These are phyloP conservation scores for Pantherophis guttatus DNA, from an alignment of 2,113 vertebrate species.

Conservation along the genomic window DNA sequence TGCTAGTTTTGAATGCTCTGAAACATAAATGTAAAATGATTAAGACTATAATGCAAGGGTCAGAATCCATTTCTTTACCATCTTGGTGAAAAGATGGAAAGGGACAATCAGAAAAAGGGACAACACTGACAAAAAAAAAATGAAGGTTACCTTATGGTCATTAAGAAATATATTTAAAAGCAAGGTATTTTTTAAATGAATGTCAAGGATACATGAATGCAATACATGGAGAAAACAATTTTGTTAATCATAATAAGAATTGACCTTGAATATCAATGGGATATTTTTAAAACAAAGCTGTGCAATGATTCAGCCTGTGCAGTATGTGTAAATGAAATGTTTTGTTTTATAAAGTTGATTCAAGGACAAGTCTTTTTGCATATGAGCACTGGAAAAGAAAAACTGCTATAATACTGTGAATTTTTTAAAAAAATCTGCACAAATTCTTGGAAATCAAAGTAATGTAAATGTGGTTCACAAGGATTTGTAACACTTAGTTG, in stretches of 20 bases:
- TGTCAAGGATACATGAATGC: slow-evolving; percentile 45
- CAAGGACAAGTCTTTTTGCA: slow-evolving; percentile 49
- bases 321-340: slow-evolving; percentile 51
- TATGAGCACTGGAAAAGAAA: slow-evolving; percentile 40
- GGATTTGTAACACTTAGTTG: background rate
- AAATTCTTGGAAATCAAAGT: slow-evolving; percentile 18
- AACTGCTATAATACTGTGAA: background rate
- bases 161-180: slow-evolving; percentile 57
- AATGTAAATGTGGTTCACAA: background rate
- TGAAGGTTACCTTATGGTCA: slow-evolving; percentile 54
- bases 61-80: slow-evolving; percentile 40
- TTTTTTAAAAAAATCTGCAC: slow-evolving; percentile 32
- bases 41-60: slow-evolving; percentile 45
- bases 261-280: slow-evolving; percentile 60
- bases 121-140: slow-evolving; percentile 59
- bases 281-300: slow-evolving; percentile 65
- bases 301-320: slow-evolving; percentile 61
- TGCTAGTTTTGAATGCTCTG: slow-evolving; percentile 34
- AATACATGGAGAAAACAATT: slow-evolving; percentile 53
- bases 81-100: background rate
- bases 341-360: slow-evolving; percentile 58
- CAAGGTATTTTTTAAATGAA: slow-evolving; percentile 45
- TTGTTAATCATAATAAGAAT: slow-evolving; percentile 65
- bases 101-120: slow-evolving; percentile 21
- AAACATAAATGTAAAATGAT: slow-evolving; percentile 47